These are phyloP conservation scores for Montipora efflorescens DNA, from an alignment of 64 coral and sea anemone species.

Conservation along the genomic window DNA sequence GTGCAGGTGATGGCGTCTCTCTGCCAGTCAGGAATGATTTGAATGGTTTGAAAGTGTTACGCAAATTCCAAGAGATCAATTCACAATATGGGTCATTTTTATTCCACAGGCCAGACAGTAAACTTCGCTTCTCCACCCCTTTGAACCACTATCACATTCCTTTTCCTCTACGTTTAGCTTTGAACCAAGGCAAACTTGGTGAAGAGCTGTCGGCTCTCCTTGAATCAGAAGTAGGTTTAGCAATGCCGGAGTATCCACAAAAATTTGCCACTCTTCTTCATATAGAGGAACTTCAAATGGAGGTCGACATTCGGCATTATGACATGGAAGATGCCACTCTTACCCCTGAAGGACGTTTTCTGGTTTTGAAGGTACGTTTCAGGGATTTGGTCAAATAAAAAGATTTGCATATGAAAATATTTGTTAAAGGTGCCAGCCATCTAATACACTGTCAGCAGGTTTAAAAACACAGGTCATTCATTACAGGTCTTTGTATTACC, in stretches of 20 bases:
- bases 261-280: conserved; percentile 86
- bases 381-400: not conserved
- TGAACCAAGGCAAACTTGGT: conserved; percentile 66
- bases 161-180: conserved; percentile 25
- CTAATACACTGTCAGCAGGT: no score
- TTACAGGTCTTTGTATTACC: no score
- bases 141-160: conserved; percentile 41
- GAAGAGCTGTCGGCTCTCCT: conserved; percentile 43
- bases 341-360: conserved; percentile 20
- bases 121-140: not conserved
- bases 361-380: conserved; percentile 70
- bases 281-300: conserved; percentile 96
- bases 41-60: no score
- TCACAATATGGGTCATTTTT: not conserved
- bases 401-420: no score
- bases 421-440: no score
- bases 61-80: no score
- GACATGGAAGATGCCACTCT: conserved; percentile 74
- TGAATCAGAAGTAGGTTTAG: conserved; percentile 10
- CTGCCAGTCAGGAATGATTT: no score
- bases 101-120: conserved; percentile 28
- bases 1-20: no score
- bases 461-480: no score
- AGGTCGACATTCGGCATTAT: conserved; percentile 93
- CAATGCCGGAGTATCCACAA: conserved; percentile 44